A percentile compares a stretch with the other conserved stretches of the same genome.
Conservation (phyloP, 2,113 vertebrate species). For the Sphyrna mokarran region DNA sequence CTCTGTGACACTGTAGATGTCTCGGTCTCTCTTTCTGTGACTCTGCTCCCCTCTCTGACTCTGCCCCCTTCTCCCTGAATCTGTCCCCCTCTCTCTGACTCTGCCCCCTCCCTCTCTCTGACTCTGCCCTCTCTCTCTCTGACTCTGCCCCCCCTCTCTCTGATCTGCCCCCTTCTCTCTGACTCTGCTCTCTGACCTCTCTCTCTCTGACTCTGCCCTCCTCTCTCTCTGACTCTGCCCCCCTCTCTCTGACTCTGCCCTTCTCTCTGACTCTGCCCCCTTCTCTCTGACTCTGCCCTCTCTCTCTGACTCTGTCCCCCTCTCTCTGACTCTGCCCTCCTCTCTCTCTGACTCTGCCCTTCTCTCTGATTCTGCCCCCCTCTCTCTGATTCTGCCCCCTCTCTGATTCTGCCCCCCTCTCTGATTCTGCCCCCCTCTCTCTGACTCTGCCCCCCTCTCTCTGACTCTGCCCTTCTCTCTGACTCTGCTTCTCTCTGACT, state of each 20-base stretch:
- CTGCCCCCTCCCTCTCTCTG: background rate
- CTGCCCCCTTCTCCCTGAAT: too few relatives aligned
- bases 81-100: background rate
- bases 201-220: background rate
- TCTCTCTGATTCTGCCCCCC: background rate
- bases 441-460: background rate
- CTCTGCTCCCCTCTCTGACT: background rate
- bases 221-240: background rate
- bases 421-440: background rate
- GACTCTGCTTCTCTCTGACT: too few relatives aligned
- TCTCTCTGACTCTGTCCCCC: background rate
- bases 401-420: too few relatives aligned
- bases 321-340: background rate
- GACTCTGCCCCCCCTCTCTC: background rate
- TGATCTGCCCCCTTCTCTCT: background rate
- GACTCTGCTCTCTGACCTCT: rapidly evolving
- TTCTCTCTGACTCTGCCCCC: too few relatives aligned
- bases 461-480: background rate
- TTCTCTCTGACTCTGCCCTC: background rate
- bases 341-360: background rate
- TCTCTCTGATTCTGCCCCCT: background rate
- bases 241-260: too few relatives aligned
- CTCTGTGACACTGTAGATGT: too few relatives aligned
- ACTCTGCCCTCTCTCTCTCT: background rate
- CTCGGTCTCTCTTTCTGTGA: too few relatives aligned